A percentile compares a stretch with the other conserved stretches of the same genome.
Conservation (phyloP, 2,888 invertebrate species). For the Ametastegia equiseti region DNA sequence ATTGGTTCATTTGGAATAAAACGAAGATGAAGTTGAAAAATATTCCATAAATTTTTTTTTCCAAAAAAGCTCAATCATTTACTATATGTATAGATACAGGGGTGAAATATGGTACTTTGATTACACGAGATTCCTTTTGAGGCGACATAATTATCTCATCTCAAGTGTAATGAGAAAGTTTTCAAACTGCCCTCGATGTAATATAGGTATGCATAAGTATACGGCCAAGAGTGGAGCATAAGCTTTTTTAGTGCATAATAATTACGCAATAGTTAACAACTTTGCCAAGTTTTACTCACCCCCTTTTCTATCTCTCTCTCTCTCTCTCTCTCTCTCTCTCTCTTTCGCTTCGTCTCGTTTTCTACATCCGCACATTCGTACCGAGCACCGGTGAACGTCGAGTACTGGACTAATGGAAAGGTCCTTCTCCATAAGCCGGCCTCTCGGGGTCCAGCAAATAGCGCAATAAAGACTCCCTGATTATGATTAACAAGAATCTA, state of each 20-base stretch:
- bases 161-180: neutral
- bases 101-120: neutral
- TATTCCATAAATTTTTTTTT: neutral
- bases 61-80: neutral
- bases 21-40: too few relatives aligned
- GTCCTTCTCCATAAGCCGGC: slow-evolving; percentile 24
- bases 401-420: slow-evolving; percentile 50
- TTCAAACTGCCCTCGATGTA: neutral
- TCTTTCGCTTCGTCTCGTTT: neutral
- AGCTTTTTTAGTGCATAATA: neutral
- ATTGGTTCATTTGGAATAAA: neutral
- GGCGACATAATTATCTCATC: neutral
- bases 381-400: neutral
- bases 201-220: too few relatives aligned
- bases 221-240: neutral
- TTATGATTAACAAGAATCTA: slow-evolving; percentile 46
- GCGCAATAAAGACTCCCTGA: slow-evolving; percentile 45
- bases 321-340: neutral
- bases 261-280: slow-evolving; percentile 10
- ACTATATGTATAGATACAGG: neutral
- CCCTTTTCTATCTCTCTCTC: too few relatives aligned
- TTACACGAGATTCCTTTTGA: neutral
- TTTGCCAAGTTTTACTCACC: slow-evolving; percentile 5
- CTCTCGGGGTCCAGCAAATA: slow-evolving; percentile 30
- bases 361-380: neutral